These are phyloP conservation scores for Stichopus chloronotus DNA, from an alignment of 35 echinoderm and acorn worm species.

Conservation along the genomic window DNA sequence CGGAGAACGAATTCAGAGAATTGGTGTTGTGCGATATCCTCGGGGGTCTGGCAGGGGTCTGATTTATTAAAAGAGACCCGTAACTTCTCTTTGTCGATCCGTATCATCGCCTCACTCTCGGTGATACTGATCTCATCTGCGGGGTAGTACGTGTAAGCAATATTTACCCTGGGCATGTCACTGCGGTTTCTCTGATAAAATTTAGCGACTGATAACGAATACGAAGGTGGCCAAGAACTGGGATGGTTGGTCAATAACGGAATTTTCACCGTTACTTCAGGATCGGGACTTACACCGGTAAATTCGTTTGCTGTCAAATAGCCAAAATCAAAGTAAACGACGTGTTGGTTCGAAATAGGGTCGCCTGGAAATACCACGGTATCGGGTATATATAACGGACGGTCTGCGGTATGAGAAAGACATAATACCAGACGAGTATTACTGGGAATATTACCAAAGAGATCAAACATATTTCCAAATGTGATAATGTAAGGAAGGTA, in stretches of 20 bases:
- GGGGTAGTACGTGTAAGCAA: neutral
- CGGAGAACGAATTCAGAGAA: neutral
- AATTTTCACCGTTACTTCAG: neutral
- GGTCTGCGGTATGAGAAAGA: neutral
- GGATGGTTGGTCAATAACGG: neutral
- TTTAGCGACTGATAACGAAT: neutral
- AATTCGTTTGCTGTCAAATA: neutral
- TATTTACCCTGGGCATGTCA: neutral
- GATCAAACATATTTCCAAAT: too few species aligned
- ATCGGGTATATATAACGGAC: neutral
- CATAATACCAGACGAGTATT: neutral
- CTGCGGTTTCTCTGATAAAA: neutral
- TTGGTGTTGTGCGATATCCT: neutral
- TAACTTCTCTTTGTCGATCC: neutral
- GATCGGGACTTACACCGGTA: neutral
- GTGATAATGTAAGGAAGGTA: too few species aligned
- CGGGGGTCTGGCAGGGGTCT: neutral
- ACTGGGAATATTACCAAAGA: too few species aligned
- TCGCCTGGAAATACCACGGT: neutral
- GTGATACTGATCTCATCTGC: neutral
- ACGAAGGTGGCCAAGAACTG: neutral
- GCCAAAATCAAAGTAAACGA: slow-evolving; percentile 9
- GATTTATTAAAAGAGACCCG: neutral
- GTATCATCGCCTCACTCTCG: neutral
- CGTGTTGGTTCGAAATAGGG: neutral